These are phyloP conservation scores for Ceratina calcarata DNA, from an alignment of 1,140 invertebrate genomes.

Conservation along the genomic window DNA sequence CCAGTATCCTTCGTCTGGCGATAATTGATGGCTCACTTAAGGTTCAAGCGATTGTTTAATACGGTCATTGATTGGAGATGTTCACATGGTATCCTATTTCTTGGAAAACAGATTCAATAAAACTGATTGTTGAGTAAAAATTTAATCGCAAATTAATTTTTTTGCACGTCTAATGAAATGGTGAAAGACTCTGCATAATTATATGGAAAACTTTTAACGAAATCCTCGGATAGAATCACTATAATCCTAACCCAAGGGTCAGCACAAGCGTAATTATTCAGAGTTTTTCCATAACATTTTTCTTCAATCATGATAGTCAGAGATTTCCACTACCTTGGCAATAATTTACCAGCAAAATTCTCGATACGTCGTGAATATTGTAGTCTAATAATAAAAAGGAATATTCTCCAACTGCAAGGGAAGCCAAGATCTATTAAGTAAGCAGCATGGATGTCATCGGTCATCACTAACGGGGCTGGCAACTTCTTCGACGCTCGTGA, in stretches of 20 bases:
- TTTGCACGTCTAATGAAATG: no score
- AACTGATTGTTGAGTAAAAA: no score
- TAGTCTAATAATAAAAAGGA: background rate
- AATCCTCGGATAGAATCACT: background rate
- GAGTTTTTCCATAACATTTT: no score
- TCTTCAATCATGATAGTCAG: background rate
- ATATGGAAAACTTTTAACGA: no score
- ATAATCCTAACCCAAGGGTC: conserved; percentile 2
- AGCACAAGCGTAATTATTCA: conserved; percentile 6
- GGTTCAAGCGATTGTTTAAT: no score
- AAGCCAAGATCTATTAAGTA: conserved; percentile 25
- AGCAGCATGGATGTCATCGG: conserved; percentile 21
- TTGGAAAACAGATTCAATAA: no score
- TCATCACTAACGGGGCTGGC: conserved; percentile 36
- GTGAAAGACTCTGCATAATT: no score
- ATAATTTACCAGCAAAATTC: conserved; percentile 16
- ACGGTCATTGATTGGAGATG: no score
- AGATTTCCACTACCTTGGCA: conserved; percentile 17
- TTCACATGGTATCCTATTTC: no score
- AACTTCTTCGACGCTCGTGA: conserved; percentile 7
- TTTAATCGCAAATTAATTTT: no score
- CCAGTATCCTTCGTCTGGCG: background rate
- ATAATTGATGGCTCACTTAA: background rate
- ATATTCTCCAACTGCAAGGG: background rate
- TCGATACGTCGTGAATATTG: background rate